These are phyloP conservation scores for Epistrophe grossulariae DNA, from an alignment of 2,888 invertebrate genomes.

Conservation along the genomic window DNA sequence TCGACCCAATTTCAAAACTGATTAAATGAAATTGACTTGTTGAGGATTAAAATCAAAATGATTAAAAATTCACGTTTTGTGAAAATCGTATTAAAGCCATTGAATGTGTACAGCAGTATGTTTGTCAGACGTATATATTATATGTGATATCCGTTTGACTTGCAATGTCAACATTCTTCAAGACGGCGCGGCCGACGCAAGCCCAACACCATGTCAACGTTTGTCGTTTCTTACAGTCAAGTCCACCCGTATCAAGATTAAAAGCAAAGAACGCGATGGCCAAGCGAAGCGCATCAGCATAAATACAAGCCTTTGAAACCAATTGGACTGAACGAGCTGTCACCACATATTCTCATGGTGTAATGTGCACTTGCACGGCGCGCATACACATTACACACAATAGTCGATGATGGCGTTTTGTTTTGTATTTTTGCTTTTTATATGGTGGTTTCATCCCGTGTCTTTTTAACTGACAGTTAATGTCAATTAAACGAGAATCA, in stretches of 20 bases:
- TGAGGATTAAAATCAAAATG: constrained; percentile 27
- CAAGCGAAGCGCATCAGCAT: constrained; percentile 61
- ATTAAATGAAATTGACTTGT: neutral
- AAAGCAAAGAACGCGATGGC: constrained; percentile 46
- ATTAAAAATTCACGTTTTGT: constrained; percentile 11
- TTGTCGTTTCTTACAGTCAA: neutral
- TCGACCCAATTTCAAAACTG: constrained; percentile 43
- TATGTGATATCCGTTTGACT: constrained; percentile 69
- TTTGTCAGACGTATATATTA: neutral
- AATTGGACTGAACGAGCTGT: constrained; percentile 49
- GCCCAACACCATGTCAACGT: constrained; percentile 48
- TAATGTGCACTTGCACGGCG: constrained; percentile 29
- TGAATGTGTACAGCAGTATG: constrained; percentile 2
- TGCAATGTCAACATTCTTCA: constrained; percentile 66
- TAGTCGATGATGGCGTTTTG: constrained; percentile 49
- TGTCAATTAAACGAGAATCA: constrained; percentile 74
- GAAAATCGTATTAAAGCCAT: constrained; percentile 13
- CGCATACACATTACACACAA: constrained; percentile 30
- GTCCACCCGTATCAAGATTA: constrained; percentile 65
- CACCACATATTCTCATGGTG: constrained; percentile 51
- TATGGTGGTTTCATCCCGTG: constrained; percentile 47
- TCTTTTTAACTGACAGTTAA: constrained; percentile 69
- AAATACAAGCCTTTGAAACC: constrained; percentile 42
- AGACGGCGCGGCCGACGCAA: constrained; percentile 19
- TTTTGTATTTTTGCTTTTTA: constrained; percentile 30